phyloP scores from a whole-genome alignment of 1,140 invertebrate genomes.

The Ceratina japonica region DNA sequence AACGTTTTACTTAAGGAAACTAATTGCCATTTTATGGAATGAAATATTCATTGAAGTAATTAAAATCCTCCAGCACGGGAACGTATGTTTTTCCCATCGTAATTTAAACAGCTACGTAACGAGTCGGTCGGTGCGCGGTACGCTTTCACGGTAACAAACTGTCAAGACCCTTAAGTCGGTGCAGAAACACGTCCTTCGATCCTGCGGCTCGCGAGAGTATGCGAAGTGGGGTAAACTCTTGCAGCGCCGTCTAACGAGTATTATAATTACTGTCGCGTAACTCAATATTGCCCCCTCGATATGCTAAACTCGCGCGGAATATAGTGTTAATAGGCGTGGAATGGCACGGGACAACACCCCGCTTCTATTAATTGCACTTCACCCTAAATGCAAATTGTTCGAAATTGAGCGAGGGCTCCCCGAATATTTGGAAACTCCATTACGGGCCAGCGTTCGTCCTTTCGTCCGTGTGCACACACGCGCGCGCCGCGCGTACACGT shows the following conservation, averaged over 20 bases:
- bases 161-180: conserved; percentile 38
- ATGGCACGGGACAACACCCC: conserved; percentile 77
- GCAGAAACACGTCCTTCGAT: conserved; percentile 56
- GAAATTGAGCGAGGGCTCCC: conserved; percentile 79
- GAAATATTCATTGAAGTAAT: neutral
- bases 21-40: no score
- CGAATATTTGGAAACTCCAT: conserved; percentile 80
- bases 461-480: conserved; percentile 58
- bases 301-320: conserved; percentile 78
- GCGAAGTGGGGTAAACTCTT: conserved; percentile 57
- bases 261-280: conserved; percentile 79
- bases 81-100: neutral
- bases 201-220: conserved; percentile 54
- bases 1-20: no score
- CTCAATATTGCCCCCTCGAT: conserved; percentile 76
- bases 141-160: conserved; percentile 46
- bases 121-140: no score
- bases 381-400: conserved; percentile 80
- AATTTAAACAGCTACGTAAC: neutral
- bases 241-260: conserved; percentile 77
- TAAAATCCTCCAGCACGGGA: neutral
- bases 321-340: conserved; percentile 79
- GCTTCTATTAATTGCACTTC: conserved; percentile 80
- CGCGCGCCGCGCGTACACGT: neutral
- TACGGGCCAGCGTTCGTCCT: conserved; percentile 75